phyloP scores from a whole-genome alignment of 2,113 vertebrate genomes.

The Callipepla squamata region DNA sequence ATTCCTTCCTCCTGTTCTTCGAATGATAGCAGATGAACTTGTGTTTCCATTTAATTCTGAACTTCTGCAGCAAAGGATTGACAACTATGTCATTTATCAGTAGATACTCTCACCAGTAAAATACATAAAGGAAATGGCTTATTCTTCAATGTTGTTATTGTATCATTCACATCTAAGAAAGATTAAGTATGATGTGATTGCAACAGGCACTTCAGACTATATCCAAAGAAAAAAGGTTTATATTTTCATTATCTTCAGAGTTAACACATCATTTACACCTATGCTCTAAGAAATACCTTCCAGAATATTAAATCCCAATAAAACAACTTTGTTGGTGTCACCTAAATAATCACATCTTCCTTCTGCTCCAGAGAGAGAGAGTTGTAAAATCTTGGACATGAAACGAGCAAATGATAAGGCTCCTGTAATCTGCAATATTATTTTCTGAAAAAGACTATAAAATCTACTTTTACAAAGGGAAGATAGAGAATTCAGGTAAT shows the following conservation, averaged over 20 bases:
- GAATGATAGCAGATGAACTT: not conserved
- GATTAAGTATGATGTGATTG: too few relatives aligned
- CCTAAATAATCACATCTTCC: not conserved
- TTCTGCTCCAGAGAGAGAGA: not conserved
- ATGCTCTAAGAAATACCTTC: not conserved
- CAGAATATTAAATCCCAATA: not conserved
- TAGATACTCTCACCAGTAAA: not conserved
- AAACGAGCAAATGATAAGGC: not conserved
- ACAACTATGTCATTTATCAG: not conserved
- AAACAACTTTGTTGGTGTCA: not conserved
- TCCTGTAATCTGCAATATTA: not conserved
- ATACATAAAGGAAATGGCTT: conserved; percentile 44
- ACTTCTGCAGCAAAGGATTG: not conserved
- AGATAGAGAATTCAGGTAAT: not conserved
- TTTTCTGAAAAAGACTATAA: not conserved
- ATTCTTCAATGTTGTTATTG: conserved; percentile 18
- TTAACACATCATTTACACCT: not conserved
- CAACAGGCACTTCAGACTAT: not conserved
- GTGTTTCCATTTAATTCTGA: not conserved
- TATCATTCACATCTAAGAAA: not conserved
- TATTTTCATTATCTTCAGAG: not conserved
- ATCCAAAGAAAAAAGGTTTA: not conserved
- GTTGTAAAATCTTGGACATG: not conserved
- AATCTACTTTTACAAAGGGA: not conserved
- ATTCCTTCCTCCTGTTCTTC: not conserved